A percentile compares a stretch with the other conserved stretches of the same genome.
These are phyloP conservation scores for Epinephelus fuscoguttatus DNA, from an alignment of 2,113 vertebrate species.

Conservation along the genomic window DNA sequence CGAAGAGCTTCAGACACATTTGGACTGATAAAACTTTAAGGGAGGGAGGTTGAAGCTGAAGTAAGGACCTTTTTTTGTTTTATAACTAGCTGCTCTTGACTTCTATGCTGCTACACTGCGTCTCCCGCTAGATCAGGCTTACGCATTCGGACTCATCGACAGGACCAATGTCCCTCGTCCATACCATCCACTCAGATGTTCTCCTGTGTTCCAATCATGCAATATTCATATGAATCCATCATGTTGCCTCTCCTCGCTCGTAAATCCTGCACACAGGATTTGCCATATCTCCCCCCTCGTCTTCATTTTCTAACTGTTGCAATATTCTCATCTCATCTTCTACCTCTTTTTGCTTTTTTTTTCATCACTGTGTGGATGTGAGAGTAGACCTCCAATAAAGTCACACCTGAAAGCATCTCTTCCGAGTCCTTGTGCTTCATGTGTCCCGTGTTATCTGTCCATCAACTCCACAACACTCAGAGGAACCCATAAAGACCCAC, in stretches of 20 bases:
- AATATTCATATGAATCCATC: constrained; percentile 65
- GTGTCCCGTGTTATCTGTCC: constrained; percentile 86
- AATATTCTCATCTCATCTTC: constrained; percentile 68
- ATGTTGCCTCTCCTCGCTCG: constrained; percentile 59
- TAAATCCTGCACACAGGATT: constrained; percentile 61
- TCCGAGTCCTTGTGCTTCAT: constrained; percentile 88
- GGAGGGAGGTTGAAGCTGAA: constrained; percentile 24
- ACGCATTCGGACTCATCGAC: constrained; percentile 17
- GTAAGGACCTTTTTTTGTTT: constrained; percentile 5
- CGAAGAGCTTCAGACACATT: constrained; percentile 43
- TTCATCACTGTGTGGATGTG: constrained; percentile 80
- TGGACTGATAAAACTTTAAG: constrained; percentile 51
- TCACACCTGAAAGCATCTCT: constrained; percentile 87
- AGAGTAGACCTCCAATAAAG: constrained; percentile 83
- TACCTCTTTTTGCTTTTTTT: constrained; percentile 66
- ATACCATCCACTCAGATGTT: constrained; percentile 39
- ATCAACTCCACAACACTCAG: constrained; percentile 79
- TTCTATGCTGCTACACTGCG: constrained; percentile 35
- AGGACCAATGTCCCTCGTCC: constrained; percentile 21
- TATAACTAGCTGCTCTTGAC: constrained; percentile 23
- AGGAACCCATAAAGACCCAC: constrained; percentile 55
- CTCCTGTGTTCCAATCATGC: constrained; percentile 56
- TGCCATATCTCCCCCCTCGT: constrained; percentile 32
- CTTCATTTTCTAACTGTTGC: constrained; percentile 59
- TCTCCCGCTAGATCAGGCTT: constrained; percentile 26